phyloP scores from a whole-genome alignment of 1,140 invertebrate species.

The Neodiprion lecontei region DNA sequence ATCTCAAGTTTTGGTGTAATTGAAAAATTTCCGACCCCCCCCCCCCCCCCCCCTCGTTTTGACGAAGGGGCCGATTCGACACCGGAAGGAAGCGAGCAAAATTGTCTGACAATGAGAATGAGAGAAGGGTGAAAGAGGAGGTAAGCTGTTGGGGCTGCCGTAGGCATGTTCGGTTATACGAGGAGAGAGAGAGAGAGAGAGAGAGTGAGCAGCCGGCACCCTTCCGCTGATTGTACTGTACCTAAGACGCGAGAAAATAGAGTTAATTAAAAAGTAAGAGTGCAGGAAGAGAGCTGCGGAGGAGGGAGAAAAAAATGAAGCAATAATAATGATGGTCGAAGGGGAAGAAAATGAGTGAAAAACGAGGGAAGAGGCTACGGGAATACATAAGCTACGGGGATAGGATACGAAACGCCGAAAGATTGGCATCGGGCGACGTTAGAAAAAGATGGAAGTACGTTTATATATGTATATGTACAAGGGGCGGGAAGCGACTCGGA shows the following conservation, averaged over 20 bases:
- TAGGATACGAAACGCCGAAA: neutral
- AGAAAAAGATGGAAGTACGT: no score
- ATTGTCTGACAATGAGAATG: neutral
- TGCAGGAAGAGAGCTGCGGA: conserved; percentile 24
- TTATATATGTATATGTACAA: neutral
- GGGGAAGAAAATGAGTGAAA: neutral
- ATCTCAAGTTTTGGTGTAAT: conserved; percentile 35
- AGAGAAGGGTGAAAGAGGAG: no score
- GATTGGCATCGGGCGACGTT: neutral
- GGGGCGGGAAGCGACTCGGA: conserved; percentile 21
- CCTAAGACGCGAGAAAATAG: conserved; percentile 47
- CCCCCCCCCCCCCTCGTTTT: conserved; percentile 16
- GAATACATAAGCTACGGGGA: neutral
- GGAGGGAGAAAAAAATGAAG: neutral
- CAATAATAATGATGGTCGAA: neutral
- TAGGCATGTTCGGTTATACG: neutral
- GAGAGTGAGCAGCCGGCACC: conserved; percentile 13
- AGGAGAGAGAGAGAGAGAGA: conserved; percentile 10
- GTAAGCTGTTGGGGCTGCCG: neutral
- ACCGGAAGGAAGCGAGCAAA: neutral
- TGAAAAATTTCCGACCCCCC: conserved; percentile 46
- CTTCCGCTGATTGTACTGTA: conserved; percentile 26
- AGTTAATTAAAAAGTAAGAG: conserved; percentile 46
- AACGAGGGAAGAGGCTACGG: neutral
- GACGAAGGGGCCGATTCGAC: neutral